Conservation (phyloP, 2,797 vertebrate genomes). For the Microtus californicus region DNA sequence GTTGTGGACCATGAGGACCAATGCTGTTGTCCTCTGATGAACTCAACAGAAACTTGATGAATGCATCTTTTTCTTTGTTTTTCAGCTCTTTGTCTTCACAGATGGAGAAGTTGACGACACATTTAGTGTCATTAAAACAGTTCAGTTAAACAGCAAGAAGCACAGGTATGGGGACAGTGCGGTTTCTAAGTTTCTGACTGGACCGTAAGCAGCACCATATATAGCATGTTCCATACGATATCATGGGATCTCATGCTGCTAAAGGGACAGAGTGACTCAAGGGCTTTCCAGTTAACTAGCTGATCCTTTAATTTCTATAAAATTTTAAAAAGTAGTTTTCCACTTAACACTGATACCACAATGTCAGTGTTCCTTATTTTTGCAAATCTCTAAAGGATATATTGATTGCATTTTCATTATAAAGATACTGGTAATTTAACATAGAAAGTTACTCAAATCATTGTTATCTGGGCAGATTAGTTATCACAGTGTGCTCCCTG, state of each 20-base stretch:
- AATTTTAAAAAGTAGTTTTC: background rate
- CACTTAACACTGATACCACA: background rate
- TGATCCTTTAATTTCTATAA: background rate
- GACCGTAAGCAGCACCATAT: background rate
- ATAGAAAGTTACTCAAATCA: background rate
- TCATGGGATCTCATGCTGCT: background rate
- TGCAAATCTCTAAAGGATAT: background rate
- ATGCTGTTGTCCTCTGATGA: background rate
- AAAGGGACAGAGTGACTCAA: background rate
- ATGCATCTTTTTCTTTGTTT: slow-evolving; percentile 19
- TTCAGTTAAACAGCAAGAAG: slow-evolving; percentile 82
- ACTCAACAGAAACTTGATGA: background rate
- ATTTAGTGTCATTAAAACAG: slow-evolving; percentile 85
- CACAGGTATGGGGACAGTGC: slow-evolving; percentile 86
- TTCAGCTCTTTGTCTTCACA: slow-evolving; percentile 90
- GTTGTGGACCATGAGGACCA: background rate
- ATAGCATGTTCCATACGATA: background rate
- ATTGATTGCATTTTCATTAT: background rate
- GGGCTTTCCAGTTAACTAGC: background rate
- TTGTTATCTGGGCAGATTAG: background rate
- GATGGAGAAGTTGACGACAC: slow-evolving; percentile 89
- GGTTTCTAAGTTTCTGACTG: background rate
- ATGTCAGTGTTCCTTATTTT: background rate
- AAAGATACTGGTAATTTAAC: background rate
- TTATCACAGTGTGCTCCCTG: too few relatives aligned